Evolutionary conservation across 2,113 vertebrate species (phyloP).

Genomic region (Otis tarda): DNA sequence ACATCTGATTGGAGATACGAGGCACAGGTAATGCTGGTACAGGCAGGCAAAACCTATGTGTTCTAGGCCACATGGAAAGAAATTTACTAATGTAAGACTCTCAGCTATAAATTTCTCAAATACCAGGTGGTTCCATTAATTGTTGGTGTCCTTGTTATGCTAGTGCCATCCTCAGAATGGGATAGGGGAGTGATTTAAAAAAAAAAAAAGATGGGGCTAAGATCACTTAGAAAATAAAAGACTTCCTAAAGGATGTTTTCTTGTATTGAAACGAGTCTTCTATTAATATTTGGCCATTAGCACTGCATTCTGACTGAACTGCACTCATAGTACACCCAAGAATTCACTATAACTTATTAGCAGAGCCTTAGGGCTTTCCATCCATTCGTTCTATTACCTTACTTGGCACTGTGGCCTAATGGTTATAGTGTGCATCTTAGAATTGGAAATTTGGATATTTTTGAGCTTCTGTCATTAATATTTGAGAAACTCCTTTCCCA

Average conservation of each 20-base stretch:
- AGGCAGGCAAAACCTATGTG: neutral
- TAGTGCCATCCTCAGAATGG: constrained; percentile 29
- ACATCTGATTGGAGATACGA: constrained; percentile 27
- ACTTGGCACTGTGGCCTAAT: neutral
- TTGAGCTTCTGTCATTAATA: neutral
- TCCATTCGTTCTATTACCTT: neutral
- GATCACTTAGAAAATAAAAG: neutral
- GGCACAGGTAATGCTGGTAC: constrained; percentile 20
- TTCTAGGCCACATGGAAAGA: constrained; percentile 35
- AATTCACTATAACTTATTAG: neutral
- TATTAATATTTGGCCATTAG: neutral
- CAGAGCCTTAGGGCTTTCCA: neutral
- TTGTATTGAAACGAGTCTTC: neutral
- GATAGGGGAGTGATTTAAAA: neutral
- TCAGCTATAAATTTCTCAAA: constrained; percentile 40
- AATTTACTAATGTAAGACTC: constrained; percentile 25
- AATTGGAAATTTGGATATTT: neutral
- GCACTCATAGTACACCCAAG: neutral
- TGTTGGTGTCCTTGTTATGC: constrained; percentile 24
- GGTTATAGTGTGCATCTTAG: neutral
- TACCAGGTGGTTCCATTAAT: constrained; percentile 11
- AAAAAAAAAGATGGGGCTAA: neutral
- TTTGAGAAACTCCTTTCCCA: neutral
- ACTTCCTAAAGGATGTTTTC: neutral
- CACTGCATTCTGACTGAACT: neutral